Base-by-base conservation (phyloP, 2,888 invertebrate genomes). In the Troilus luridus region DNA sequence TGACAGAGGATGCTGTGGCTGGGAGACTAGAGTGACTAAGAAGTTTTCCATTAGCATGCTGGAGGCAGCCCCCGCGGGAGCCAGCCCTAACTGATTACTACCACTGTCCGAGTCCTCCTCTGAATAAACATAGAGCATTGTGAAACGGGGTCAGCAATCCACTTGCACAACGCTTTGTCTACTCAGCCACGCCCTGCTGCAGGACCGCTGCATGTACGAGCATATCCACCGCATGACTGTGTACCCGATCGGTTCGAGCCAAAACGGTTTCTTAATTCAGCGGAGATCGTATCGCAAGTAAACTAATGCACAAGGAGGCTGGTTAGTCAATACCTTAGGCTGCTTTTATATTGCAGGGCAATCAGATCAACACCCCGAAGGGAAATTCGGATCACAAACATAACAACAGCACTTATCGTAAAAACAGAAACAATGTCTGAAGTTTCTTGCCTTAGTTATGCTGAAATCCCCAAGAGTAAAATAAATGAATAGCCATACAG, bases 101-200 rank as follows among this genome's bases (percentile, higher is more conserved):
- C 81, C 81, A 85, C 81, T 54, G 81, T 81, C 54, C 54, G 81
- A 54, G 54, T 27, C 19, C 81, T 85, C 81, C 27, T 21, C 81
- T 85, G 81, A 85, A 85, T 85, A 85, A 85, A 85, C 81, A 85
- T 85, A 56, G 41, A 56, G 19, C 54, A 85, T 85, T 85, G 41
- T 56, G 81, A 85, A 85, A 85, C 56, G 54, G 17, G 81, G 81
- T 56, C 81, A 85, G 81, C 81, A 21, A 85, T 85, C 81, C 81
- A 41, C 21, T 85, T 85, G 81, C 81, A 85, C 81, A 85, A 85
- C 19, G 9, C 81, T 85, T 85, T 85, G 81, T 85, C 81, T 72
- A 0, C 56, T 85, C 21, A 8, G 81, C 81, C 81, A 85, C 81
- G 56, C 81, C 81, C 81, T 85, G 54, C 21, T 9, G 56, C 81